A percentile compares a stretch with the other conserved stretches of the same genome.
Conservation (phyloP, 2,888 invertebrate genomes). For the Orthosia cruda region DNA sequence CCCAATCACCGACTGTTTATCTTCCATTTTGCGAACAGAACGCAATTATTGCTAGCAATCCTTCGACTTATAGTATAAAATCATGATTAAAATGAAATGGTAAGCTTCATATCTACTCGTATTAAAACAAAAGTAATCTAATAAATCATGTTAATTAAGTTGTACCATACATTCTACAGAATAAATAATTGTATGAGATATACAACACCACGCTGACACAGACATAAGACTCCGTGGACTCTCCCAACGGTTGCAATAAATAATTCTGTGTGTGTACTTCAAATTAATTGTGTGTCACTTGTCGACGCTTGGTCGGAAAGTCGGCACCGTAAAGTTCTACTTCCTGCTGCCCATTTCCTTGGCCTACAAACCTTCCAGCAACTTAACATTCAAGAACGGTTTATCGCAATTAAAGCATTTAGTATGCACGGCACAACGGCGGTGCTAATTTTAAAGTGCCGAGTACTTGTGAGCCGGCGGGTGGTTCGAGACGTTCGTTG, state of each 20-base stretch:
- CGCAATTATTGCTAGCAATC: constrained; percentile 14
- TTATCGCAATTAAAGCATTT: constrained; percentile 34
- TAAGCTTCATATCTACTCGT: neutral
- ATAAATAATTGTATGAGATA: too few species aligned
- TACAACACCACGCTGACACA: too few species aligned
- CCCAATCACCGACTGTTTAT: constrained; percentile 49
- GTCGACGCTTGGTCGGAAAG: too few species aligned
- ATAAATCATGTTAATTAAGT: too few species aligned
- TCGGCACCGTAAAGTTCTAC: neutral
- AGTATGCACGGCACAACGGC: constrained; percentile 23
- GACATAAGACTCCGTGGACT: neutral
- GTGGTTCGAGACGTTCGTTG: constrained; percentile 1
- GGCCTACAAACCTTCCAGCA: neutral
- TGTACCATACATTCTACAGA: too few species aligned
- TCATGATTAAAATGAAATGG: neutral
- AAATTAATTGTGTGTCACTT: neutral
- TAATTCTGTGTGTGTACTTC: neutral
- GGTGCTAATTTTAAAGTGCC: constrained; percentile 22
- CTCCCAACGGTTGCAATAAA: neutral
- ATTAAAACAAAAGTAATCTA: too few species aligned
- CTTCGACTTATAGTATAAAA: neutral
- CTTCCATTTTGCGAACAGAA: constrained; percentile 41
- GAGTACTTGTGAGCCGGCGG: neutral
- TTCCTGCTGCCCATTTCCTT: neutral
- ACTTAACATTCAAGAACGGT: constrained; percentile 22